Conservation (phyloP, 2,888 invertebrate species). For the Lasioglossum vierecki region DNA sequence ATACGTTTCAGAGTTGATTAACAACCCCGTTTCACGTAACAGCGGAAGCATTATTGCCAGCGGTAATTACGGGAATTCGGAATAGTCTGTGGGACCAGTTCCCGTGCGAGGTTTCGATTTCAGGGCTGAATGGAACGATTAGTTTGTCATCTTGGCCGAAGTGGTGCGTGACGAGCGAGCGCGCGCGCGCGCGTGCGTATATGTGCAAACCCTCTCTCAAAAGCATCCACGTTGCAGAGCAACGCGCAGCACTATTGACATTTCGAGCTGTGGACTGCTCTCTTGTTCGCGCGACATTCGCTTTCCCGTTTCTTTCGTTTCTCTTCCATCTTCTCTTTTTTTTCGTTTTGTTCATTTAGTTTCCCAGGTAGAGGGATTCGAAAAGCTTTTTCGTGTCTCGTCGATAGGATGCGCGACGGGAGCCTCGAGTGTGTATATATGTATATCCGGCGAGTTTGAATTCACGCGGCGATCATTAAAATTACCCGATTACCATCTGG, state of each 20-base stretch:
- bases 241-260: slow-evolving; percentile 56
- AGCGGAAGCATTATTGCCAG: background rate
- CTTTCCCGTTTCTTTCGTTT: background rate
- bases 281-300: slow-evolving; percentile 1
- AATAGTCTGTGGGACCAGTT: background rate
- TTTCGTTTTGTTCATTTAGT: background rate
- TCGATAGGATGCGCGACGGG: background rate
- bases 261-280: slow-evolving; percentile 45
- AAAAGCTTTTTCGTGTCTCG: slow-evolving; percentile 9
- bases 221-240: background rate
- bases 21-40: background rate
- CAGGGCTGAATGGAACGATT: background rate
- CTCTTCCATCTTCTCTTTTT: background rate
- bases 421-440: background rate
- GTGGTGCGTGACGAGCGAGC: background rate
- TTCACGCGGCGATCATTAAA: slow-evolving; percentile 1
- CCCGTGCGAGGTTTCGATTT: background rate
- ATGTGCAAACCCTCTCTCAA: background rate
- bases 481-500: slow-evolving; percentile 20
- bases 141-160: slow-evolving; percentile 14
- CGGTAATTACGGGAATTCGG: background rate
- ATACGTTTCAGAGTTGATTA: background rate
- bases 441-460: background rate
- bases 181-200: background rate
- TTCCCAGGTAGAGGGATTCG: background rate